Evolutionary conservation across 2,113 vertebrate species (phyloP).

Genomic region (Epinephelus lanceolatus): DNA sequence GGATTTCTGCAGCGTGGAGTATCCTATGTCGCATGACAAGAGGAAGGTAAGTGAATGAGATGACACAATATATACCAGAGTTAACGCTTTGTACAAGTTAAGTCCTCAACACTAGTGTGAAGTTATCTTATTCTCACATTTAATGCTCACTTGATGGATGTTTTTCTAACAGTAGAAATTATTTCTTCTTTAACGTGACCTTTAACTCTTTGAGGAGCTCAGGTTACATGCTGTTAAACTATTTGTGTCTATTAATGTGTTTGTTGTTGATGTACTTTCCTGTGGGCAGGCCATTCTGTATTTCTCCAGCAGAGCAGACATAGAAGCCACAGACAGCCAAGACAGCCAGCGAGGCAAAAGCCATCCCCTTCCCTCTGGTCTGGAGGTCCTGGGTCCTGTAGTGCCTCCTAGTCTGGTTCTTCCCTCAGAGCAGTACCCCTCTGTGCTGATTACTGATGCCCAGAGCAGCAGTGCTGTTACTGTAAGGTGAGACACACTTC

Average conservation of each 20-base stretch:
- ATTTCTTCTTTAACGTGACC: neutral
- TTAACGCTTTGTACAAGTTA: neutral
- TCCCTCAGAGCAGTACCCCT: constrained; percentile 88
- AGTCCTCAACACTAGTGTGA: neutral
- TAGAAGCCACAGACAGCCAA: neutral
- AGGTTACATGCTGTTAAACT: neutral
- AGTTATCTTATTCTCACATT: neutral
- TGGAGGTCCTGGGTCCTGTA: constrained; percentile 41
- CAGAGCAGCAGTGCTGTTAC: constrained; percentile 88
- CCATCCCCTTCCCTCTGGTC: constrained; percentile 51
- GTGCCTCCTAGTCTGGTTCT: constrained; percentile 85
- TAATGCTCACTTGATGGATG: neutral
- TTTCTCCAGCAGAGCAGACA: constrained; percentile 70
- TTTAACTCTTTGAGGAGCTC: neutral
- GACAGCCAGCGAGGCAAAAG: constrained; percentile 18
- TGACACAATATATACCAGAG: neutral
- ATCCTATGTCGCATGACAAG: constrained; percentile 85
- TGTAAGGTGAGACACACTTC: constrained; percentile 83
- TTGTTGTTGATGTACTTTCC: neutral
- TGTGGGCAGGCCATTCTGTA: constrained; percentile 89
- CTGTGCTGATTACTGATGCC: constrained; percentile 90
- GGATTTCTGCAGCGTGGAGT: constrained; percentile 89
- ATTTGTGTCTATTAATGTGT: neutral
- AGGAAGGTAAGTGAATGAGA: constrained; percentile 75
- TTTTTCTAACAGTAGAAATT: neutral